Percentiles rank a stretch among this genome's conserved stretches.
phyloP scores from a whole-genome alignment of 1,140 invertebrate genomes.

The Lamellibrachia luymesi region DNA sequence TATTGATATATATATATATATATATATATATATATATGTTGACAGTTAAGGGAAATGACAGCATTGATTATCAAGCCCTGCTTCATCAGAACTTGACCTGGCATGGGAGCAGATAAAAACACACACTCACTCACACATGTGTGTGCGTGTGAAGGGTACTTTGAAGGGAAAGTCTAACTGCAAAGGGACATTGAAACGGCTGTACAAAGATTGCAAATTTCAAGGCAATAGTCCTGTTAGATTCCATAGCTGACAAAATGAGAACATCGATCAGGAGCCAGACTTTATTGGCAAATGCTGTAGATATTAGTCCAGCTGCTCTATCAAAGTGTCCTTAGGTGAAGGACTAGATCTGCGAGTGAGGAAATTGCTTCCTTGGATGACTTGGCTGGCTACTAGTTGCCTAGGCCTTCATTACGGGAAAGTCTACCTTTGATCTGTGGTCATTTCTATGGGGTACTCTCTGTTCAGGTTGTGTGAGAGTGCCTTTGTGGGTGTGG shows the following conservation, averaged over 20 bases:
- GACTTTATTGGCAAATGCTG: background rate
- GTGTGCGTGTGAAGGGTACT: too few species aligned
- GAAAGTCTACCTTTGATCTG: background rate
- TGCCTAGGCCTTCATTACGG: background rate
- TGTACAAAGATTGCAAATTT: background rate
- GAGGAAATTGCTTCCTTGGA: background rate
- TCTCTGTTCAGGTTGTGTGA: background rate
- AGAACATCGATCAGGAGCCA: background rate
- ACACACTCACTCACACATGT: too few species aligned
- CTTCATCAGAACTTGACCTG: background rate
- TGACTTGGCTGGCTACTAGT: background rate
- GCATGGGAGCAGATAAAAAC: background rate
- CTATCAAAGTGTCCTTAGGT: background rate
- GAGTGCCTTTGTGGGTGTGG: background rate
- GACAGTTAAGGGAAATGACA: background rate
- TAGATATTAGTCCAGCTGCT: background rate
- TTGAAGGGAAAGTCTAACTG: too few species aligned
- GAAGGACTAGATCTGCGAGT: background rate
- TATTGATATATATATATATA: background rate
- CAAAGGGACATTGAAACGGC: background rate
- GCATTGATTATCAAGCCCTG: background rate
- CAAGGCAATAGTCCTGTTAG: background rate
- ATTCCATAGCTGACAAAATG: background rate
- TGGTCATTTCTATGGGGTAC: background rate
- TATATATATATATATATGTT: background rate